These are phyloP conservation scores for Varroa destructor DNA, from an alignment of 1,140 invertebrate genomes.

Conservation along the genomic window DNA sequence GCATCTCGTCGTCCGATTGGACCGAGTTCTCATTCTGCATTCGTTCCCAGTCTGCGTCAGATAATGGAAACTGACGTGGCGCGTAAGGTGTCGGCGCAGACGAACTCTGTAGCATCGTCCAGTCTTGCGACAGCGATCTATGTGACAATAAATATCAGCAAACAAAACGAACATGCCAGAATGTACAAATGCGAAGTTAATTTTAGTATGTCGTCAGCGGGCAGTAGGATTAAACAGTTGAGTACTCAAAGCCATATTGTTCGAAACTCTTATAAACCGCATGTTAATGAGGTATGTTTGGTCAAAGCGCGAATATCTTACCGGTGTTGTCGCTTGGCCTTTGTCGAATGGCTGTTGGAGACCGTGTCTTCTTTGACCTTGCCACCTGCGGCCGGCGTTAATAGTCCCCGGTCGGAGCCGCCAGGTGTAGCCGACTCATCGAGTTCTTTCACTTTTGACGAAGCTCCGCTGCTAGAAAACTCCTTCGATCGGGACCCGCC, in stretches of 20 bases:
- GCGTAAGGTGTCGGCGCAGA: slow-evolving; percentile 50
- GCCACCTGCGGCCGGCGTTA: neutral
- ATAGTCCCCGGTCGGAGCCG: neutral
- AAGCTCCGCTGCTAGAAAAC: too few species aligned
- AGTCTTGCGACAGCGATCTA: slow-evolving; percentile 29
- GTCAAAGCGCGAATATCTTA: neutral
- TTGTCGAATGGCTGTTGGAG: slow-evolving; percentile 3
- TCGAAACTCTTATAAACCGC: too few species aligned
- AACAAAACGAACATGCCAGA: slow-evolving; percentile 46
- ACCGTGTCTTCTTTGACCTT: neutral
- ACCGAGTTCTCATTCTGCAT: slow-evolving; percentile 47
- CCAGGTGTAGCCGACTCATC: neutral
- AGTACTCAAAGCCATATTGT: too few species aligned
- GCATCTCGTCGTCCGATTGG: neutral
- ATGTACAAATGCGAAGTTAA: slow-evolving; percentile 43
- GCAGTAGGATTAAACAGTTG: too few species aligned
- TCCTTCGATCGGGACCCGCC: too few species aligned
- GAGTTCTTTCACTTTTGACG: slow-evolving; percentile 21
- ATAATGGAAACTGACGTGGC: slow-evolving; percentile 56
- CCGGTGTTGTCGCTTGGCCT: slow-evolving; percentile 26
- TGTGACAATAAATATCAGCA: slow-evolving; percentile 26
- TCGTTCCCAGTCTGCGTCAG: slow-evolving; percentile 52
- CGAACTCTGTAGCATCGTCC: slow-evolving; percentile 34
- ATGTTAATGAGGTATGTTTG: neutral
- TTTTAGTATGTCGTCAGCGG: too few species aligned